Percentiles rank a stretch among this genome's conserved stretches.
These are phyloP conservation scores for Oophaga sylvatica DNA, from an alignment of 2,797 vertebrate genomes.

Conservation along the genomic window DNA sequence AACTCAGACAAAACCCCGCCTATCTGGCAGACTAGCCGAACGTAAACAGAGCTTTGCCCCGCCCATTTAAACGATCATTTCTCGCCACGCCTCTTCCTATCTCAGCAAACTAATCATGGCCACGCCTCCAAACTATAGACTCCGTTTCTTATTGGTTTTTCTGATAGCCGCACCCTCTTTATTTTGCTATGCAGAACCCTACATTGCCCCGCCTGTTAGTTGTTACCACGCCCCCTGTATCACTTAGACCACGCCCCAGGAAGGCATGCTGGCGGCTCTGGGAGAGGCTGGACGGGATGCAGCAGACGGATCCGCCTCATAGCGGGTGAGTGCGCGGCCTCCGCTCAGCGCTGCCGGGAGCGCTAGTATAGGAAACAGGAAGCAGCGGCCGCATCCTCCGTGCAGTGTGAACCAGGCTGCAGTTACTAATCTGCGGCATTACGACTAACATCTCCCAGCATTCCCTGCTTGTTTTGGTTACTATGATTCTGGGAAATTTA, in stretches of 20 bases:
- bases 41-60: neutral
- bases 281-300: neutral
- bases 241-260: slow-evolving; percentile 2
- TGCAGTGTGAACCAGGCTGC: neutral
- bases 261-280: slow-evolving; percentile 24
- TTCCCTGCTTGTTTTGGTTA: no score
- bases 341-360: neutral
- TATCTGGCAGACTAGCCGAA: neutral
- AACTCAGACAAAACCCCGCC: neutral
- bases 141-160: neutral
- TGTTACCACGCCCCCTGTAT: neutral
- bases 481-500: no score
- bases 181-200: neutral
- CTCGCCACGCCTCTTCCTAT: neutral
- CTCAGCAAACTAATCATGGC: neutral
- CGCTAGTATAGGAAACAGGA: neutral
- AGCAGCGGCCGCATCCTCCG: neutral
- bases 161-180: neutral
- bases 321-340: neutral
- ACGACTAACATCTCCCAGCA: neutral
- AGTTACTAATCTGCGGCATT: no score
- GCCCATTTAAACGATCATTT: neutral
- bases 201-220: neutral
- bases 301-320: neutral
- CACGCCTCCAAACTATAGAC: neutral